phyloP scores from a whole-genome alignment of 2,797 vertebrate species.

The Cercopithecus petaurista region DNA sequence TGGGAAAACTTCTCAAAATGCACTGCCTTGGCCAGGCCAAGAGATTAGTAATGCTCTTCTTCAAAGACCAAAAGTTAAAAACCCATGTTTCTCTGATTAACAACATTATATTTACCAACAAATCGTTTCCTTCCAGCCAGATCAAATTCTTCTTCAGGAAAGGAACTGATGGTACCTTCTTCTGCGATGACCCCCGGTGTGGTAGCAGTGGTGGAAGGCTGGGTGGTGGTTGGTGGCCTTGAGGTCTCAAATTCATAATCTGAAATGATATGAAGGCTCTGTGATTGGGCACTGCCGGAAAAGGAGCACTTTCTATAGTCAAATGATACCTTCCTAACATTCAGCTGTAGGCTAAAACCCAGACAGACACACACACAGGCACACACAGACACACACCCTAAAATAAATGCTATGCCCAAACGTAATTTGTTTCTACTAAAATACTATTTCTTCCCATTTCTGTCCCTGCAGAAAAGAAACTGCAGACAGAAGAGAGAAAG shows the following conservation, averaged over 20 bases:
- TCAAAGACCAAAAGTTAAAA: conserved; percentile 7
- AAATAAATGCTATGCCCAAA: background rate
- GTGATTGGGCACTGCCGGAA: background rate
- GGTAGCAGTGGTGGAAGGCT: conserved; percentile 31
- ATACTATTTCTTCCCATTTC: background rate
- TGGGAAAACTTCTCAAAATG: background rate
- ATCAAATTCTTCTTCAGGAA: conserved; percentile 91
- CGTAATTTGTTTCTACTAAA: background rate
- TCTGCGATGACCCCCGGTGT: conserved; percentile 64
- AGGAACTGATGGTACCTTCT: conserved; percentile 82
- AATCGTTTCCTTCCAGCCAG: conserved; percentile 94
- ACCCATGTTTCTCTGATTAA: background rate
- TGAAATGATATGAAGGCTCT: conserved; percentile 80
- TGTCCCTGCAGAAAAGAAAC: background rate
- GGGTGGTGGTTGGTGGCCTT: conserved; percentile 75
- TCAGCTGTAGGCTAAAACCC: background rate
- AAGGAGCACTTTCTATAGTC: background rate
- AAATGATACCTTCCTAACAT: background rate
- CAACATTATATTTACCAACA: conserved; percentile 88
- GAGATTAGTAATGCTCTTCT: background rate
- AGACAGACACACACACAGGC: accelerated
- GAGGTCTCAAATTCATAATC: conserved; percentile 89
- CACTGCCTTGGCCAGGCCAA: background rate
- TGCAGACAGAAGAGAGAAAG: background rate
- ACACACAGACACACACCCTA: background rate